Conservation (phyloP, 2,113 vertebrate species). For the Dicentrarchus labrax region DNA sequence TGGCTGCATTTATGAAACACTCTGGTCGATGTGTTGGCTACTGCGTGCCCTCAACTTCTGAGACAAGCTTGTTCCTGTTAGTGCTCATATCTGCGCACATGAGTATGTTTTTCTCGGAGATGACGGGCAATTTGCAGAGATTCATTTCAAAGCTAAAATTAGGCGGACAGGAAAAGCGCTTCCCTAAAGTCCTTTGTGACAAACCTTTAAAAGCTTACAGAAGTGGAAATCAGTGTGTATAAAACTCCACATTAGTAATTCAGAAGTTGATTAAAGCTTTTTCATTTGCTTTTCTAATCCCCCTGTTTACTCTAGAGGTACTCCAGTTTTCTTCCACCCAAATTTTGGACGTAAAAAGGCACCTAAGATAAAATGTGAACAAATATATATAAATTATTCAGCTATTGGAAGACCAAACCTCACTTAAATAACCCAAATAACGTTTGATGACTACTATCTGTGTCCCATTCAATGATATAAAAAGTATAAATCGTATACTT, state of each 20-base stretch:
- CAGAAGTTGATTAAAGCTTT: slow-evolving; percentile 23
- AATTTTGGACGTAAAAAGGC: not conserved
- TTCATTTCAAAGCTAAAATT: slow-evolving; percentile 26
- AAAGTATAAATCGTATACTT: not conserved
- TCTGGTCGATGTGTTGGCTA: not conserved
- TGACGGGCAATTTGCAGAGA: not conserved
- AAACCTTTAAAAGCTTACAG: slow-evolving; percentile 18
- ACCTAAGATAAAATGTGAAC: not conserved
- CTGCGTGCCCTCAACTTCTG: not conserved
- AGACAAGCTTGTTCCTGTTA: not conserved
- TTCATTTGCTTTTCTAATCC: slow-evolving; percentile 4
- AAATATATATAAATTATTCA: no score
- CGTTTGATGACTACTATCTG: not conserved
- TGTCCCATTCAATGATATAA: not conserved
- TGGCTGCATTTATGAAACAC: slow-evolving; percentile 34
- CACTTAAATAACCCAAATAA: not conserved
- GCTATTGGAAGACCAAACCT: not conserved
- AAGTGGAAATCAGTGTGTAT: not conserved
- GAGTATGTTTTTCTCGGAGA: not conserved
- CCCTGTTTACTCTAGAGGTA: not conserved
- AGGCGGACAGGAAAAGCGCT: not conserved
- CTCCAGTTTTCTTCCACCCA: not conserved
- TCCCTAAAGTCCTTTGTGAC: not conserved
- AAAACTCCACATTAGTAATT: slow-evolving; percentile 10
- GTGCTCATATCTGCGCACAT: not conserved